These are phyloP conservation scores for Malthinus flaveolus DNA, from an alignment of 2,888 invertebrate genomes.

Conservation along the genomic window DNA sequence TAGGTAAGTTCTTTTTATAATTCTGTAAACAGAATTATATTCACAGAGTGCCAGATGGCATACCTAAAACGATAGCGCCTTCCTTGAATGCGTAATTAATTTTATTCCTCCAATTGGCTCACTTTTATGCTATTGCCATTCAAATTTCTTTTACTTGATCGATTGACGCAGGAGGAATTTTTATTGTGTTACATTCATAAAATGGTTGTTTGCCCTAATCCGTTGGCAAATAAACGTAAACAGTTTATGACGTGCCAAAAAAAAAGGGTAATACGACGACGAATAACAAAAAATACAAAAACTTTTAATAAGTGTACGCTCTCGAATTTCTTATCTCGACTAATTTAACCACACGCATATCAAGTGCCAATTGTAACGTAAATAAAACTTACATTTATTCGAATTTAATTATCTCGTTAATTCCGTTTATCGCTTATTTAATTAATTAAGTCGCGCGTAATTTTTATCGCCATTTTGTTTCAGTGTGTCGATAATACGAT, in stretches of 20 bases:
- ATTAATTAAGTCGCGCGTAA: too few species aligned
- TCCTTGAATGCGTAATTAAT: constrained; percentile 4
- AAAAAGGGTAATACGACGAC: not conserved
- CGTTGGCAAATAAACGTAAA: constrained; percentile 4
- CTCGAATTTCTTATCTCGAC: not conserved
- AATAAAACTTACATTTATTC: too few species aligned
- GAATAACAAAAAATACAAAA: too few species aligned
- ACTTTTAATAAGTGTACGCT: not conserved
- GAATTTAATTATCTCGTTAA: too few species aligned
- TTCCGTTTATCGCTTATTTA: too few species aligned
- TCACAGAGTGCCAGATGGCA: constrained; percentile 1
- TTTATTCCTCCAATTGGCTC: not conserved
- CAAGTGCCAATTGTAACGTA: too few species aligned
- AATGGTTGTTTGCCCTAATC: not conserved
- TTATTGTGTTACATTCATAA: not conserved
- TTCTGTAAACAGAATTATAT: constrained; percentile 14
- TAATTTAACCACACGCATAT: not conserved
- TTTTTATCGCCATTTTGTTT: too few species aligned
- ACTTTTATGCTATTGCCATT: too few species aligned
- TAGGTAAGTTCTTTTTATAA: constrained; percentile 11
- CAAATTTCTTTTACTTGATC: too few species aligned
- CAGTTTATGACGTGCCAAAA: not conserved
- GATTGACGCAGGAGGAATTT: too few species aligned
- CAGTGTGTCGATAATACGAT: too few species aligned
- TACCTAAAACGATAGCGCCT: constrained; percentile 1